These are phyloP conservation scores for Nesoenas mayeri DNA, from an alignment of 2,113 vertebrate species.

Conservation along the genomic window DNA sequence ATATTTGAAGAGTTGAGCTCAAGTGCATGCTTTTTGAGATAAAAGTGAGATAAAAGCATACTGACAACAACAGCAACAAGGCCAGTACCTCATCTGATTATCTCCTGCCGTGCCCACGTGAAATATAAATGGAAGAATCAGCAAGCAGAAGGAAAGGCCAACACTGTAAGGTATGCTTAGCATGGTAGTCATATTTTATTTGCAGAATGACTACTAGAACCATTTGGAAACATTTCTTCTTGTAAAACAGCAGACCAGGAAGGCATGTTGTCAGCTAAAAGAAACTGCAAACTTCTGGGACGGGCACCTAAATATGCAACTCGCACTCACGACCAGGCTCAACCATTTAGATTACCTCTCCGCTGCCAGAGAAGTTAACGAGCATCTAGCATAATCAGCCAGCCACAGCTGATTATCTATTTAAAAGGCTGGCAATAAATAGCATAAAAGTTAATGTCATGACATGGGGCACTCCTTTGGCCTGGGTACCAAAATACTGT, in stretches of 20 bases:
- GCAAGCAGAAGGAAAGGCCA: neutral
- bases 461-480: neutral
- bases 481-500: neutral
- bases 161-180: neutral
- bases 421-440: neutral
- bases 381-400: neutral
- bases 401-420: neutral
- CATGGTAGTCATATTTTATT: neutral
- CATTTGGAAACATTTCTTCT: neutral
- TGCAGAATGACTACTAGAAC: neutral
- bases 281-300: neutral
- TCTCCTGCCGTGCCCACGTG: neutral
- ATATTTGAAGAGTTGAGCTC: neutral
- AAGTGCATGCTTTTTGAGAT: neutral
- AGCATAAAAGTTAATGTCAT: neutral
- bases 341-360: neutral
- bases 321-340: neutral
- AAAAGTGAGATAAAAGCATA: neutral
- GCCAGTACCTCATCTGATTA: neutral
- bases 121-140: neutral
- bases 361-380: neutral
- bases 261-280: neutral
- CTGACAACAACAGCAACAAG: neutral
- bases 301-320: rapidly evolving
- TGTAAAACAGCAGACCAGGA: neutral